Evolutionary conservation across 2,797 vertebrate genomes (phyloP), one percentile per base, ranked within the genome.

Genomic region (Pangasius mekongensis): DNA sequence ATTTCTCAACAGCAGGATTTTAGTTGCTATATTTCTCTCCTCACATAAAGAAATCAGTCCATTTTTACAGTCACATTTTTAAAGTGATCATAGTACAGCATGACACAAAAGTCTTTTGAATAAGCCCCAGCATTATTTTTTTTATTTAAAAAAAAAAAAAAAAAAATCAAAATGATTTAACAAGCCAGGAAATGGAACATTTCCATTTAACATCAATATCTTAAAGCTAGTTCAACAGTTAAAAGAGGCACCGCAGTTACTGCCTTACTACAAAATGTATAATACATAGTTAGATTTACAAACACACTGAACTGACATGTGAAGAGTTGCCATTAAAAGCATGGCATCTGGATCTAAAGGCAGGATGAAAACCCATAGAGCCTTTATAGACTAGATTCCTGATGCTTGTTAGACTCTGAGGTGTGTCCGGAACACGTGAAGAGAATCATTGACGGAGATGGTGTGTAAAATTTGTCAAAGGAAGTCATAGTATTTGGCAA

Each of bases 221-320:
- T 24, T 52, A 81, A 80, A 49, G 78, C 80, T 60, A 76, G 82
- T 64, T 76, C 66, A 74, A 74, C 81, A 87, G 80, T 84, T 87
- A 66, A 87, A 92, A 92, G 18, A 85, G 90, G 54, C 77, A 33
- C 83, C 18, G 78, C 89, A 56, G 74, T 90, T 39, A 84, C 52
- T 58, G 30, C 30, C 30, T 33, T 13, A n/a, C 33, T 66, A 94
- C 81, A 89, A 89, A 89, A 90, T 92, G 93, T 91, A 93, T 93
- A 93, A 95, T 93, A 87, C 67, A 90, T 22, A 3, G 47, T 66
- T 87, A 27, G 95, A 95, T 95, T 95, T 95, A 96, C 95, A 95
- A 89, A 92, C 92, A 86, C 89, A 89, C 87, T 90, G 86, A 88
- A 87, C 2, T 16, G 47, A 67, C 8, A 14, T 5, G 39, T 16